These are phyloP conservation scores for Burhinus oedicnemus DNA, from an alignment of 2,113 vertebrate species.

Conservation along the genomic window DNA sequence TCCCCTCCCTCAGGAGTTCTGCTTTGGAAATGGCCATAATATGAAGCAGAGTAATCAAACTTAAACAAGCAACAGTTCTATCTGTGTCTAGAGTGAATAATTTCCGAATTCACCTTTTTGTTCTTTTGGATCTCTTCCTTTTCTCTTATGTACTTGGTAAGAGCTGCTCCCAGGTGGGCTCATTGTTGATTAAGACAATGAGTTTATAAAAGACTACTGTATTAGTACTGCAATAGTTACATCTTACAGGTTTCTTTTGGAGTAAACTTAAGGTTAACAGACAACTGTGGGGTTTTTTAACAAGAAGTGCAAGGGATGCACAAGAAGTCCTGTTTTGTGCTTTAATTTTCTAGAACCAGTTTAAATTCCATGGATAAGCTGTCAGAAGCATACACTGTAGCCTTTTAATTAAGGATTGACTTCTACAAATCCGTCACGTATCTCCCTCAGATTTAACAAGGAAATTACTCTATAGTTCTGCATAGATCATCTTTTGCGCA, in stretches of 20 bases:
- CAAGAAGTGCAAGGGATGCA: not conserved
- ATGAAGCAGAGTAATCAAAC: not conserved
- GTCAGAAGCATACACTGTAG: not conserved
- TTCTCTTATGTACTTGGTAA: not conserved
- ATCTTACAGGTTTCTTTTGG: not conserved
- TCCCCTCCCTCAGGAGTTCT: not conserved
- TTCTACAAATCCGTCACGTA: not conserved
- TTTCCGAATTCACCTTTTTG: not conserved
- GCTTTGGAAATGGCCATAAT: not conserved
- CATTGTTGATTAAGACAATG: not conserved
- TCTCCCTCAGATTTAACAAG: not conserved
- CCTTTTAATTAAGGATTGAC: not conserved
- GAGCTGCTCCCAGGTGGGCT: not conserved
- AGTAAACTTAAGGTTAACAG: not conserved
- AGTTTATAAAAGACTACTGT: not conserved
- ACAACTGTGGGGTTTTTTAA: not conserved
- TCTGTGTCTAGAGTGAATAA: not conserved
- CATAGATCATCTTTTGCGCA: not conserved
- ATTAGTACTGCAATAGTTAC: not conserved
- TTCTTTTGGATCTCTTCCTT: not conserved
- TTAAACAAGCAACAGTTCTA: not conserved
- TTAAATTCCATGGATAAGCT: not conserved
- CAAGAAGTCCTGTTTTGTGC: not conserved
- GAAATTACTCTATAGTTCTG: not conserved
- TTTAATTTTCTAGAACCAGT: not conserved